A percentile compares a stretch with the other conserved stretches of the same genome.
These are phyloP conservation scores for Sinocyclocheilus anophthalmus DNA, from an alignment of 2,113 vertebrate species.

Conservation along the genomic window DNA sequence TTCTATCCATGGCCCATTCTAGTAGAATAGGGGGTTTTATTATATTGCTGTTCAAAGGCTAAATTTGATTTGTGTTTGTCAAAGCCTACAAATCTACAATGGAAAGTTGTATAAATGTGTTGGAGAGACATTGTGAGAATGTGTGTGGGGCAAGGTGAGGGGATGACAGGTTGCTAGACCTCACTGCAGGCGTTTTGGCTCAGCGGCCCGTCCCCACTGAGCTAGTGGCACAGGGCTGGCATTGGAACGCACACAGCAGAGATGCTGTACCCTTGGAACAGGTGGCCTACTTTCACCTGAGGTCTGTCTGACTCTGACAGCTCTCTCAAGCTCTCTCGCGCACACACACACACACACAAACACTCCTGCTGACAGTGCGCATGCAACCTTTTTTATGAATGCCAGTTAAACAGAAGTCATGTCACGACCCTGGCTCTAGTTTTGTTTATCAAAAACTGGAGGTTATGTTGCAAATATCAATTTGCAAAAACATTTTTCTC, in stretches of 20 bases:
- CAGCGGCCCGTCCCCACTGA: conserved; percentile 72
- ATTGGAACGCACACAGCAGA: conserved; percentile 74
- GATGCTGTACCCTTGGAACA: conserved; percentile 79
- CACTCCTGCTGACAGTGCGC: not conserved
- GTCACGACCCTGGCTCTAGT: conserved; percentile 33
- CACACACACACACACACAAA: conserved; percentile 11
- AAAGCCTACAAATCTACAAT: not conserved
- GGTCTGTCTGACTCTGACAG: conserved; percentile 70
- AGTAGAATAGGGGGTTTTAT: not conserved
- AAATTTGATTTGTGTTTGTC: not conserved
- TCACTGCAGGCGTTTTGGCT: conserved; percentile 78
- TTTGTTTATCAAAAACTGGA: conserved; percentile 15
- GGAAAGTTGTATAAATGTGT: conserved; percentile 27
- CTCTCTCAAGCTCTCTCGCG: conserved; percentile 61
- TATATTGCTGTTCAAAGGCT: not conserved
- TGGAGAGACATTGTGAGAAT: conserved; percentile 20
- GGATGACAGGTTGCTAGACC: conserved; percentile 79
- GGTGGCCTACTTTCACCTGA: conserved; percentile 75
- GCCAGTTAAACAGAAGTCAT: conserved; percentile 39
- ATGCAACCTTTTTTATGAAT: conserved; percentile 16
- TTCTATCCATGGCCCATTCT: not conserved
- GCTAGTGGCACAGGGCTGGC: conserved; percentile 71
- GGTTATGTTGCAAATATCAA: not conserved
- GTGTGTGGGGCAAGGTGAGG: conserved; percentile 71
- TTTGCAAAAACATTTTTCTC: not conserved